These are phyloP conservation scores for Olivierus martensii DNA, from an alignment of 1,140 invertebrate species.

Conservation along the genomic window DNA sequence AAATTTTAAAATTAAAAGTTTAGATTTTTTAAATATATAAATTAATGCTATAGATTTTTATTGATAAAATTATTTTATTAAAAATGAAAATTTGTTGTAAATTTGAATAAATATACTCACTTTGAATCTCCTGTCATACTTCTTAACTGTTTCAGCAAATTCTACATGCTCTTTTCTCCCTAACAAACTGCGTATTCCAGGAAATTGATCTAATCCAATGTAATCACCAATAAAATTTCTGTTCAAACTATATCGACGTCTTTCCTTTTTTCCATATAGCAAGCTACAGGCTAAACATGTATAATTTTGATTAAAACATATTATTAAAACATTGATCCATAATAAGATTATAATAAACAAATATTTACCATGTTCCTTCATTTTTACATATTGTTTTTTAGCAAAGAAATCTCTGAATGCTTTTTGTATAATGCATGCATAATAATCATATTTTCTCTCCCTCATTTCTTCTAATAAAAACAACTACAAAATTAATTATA, in stretches of 20 bases:
- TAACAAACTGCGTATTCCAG: constrained; percentile 41
- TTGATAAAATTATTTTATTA: constrained; percentile 1
- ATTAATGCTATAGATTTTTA: too few relatives aligned
- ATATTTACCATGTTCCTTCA: constrained; percentile 42
- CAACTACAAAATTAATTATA: constrained; percentile 34
- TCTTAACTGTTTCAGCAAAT: constrained; percentile 52
- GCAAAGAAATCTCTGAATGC: constrained; percentile 55
- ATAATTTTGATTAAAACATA: not conserved
- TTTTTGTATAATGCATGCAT: constrained; percentile 55
- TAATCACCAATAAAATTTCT: constrained; percentile 61
- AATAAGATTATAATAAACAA: not conserved
- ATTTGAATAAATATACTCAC: constrained; percentile 24
- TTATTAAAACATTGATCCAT: too few relatives aligned
- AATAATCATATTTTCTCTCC: constrained; percentile 53
- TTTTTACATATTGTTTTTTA: constrained; percentile 41
- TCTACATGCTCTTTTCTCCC: constrained; percentile 51
- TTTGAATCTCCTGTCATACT: constrained; percentile 57
- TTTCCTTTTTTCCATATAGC: constrained; percentile 50
- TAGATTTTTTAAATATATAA: too few relatives aligned
- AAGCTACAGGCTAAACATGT: constrained; percentile 38
- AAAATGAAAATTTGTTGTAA: not conserved
- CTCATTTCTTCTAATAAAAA: constrained; percentile 58
- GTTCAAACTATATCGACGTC: constrained; percentile 48
- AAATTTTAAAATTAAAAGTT: not conserved
- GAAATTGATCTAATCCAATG: constrained; percentile 50